Evolutionary conservation across 2,797 vertebrate genomes (phyloP).

Genomic region (Borostomias antarcticus): DNA sequence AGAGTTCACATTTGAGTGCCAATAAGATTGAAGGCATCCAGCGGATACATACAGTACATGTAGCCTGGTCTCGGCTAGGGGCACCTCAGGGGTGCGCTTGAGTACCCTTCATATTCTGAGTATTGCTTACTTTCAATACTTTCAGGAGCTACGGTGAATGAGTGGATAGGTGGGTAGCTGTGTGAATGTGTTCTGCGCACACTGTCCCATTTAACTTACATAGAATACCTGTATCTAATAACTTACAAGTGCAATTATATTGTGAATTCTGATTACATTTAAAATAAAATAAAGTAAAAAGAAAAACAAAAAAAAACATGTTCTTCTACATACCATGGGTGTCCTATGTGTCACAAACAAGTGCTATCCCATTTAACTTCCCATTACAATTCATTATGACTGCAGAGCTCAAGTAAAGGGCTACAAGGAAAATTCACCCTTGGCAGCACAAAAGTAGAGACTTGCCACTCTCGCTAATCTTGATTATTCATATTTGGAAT

Average conservation of each 20-base stretch:
- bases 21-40: conserved; percentile 50
- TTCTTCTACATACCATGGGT: conserved; percentile 49
- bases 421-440: neutral
- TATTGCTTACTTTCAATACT: conserved; percentile 47
- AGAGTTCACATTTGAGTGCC: conserved; percentile 48
- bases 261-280: too few species aligned
- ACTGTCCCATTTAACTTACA: conserved; percentile 41
- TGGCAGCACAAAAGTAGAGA: too few species aligned
- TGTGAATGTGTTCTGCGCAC: conserved; percentile 12
- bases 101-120: conserved; percentile 26
- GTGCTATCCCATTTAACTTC: neutral
- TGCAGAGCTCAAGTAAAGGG: neutral
- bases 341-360: conserved; percentile 13
- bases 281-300: too few species aligned
- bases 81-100: neutral
- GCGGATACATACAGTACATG: conserved; percentile 61
- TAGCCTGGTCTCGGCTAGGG: conserved; percentile 31
- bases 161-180: conserved; percentile 3
- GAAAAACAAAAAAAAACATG: too few species aligned
- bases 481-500: neutral
- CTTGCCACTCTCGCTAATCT: neutral
- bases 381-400: neutral
- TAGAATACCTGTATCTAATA: too few species aligned
- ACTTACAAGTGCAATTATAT: too few species aligned
- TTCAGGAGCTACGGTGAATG: conserved; percentile 4